phyloP scores from a whole-genome alignment of 2,797 vertebrate species.

The Takifugu ocellatus region DNA sequence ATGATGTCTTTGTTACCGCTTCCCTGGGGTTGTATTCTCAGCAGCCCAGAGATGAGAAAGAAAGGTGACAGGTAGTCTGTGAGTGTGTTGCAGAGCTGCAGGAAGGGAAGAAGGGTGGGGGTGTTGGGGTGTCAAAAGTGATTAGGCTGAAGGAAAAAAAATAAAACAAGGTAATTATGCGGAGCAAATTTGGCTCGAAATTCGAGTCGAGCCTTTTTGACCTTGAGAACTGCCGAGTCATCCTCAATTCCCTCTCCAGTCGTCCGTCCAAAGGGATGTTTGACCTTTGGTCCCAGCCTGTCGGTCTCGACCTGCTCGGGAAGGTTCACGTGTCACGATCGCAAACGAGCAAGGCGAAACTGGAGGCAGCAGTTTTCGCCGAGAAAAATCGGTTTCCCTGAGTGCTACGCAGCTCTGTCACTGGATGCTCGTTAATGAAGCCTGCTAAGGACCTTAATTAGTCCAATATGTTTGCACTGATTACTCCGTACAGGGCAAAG shows the following conservation, averaged over 20 bases:
- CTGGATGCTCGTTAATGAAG: conserved; percentile 38
- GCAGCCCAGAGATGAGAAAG: conserved; percentile 6
- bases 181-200: conserved; percentile 25
- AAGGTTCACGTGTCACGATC: conserved; percentile 11
- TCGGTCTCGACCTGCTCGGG: neutral
- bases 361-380: neutral
- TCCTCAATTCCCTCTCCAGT: conserved; percentile 15
- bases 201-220: conserved; percentile 28
- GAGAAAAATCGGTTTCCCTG: neutral
- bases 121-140: conserved; percentile 29
- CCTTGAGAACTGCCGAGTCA: conserved; percentile 34
- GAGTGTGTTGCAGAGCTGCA: conserved; percentile 6
- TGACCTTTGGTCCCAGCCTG: conserved; percentile 22
- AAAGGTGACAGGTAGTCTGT: conserved; percentile 10
- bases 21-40: conserved; percentile 12
- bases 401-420: conserved; percentile 21
- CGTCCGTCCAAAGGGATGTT: conserved; percentile 12
- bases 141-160: conserved; percentile 21
- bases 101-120: neutral
- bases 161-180: conserved; percentile 35
- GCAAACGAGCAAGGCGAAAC: conserved; percentile 9
- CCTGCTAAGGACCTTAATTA: conserved; percentile 55
- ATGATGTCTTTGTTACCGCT: conserved; percentile 24
- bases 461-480: conserved; percentile 50
- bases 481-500: conserved; percentile 27